Conservation (phyloP, 1,140 invertebrate genomes). For the Drosophila punjabiensis region DNA sequence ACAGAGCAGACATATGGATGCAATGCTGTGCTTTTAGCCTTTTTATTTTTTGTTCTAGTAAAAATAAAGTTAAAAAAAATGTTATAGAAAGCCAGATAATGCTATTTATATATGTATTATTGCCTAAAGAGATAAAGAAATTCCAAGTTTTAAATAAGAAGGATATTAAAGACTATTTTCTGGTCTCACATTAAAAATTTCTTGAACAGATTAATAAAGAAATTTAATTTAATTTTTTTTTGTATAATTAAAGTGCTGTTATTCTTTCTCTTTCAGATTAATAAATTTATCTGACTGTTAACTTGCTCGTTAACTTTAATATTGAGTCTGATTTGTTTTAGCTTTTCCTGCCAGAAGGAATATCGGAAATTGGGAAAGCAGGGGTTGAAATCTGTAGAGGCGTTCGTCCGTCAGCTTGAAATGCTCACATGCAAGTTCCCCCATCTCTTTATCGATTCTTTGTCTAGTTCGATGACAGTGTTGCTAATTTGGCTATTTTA, state of each 20-base stretch:
- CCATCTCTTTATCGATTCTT: conserved; percentile 28
- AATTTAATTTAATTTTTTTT: too few species aligned
- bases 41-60: not conserved
- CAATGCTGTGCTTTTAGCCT: not conserved
- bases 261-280: too few species aligned
- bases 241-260: too few species aligned
- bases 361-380: not conserved
- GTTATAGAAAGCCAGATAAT: too few species aligned
- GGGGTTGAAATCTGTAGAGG: conserved; percentile 4
- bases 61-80: not conserved
- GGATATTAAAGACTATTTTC: not conserved
- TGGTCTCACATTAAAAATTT: not conserved
- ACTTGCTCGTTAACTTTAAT: not conserved
- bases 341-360: not conserved
- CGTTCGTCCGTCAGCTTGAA: not conserved
- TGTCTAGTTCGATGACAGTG: conserved; percentile 1
- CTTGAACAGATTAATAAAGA: too few species aligned
- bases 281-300: too few species aligned
- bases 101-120: not conserved
- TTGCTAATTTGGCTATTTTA: not conserved
- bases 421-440: conserved; percentile 8
- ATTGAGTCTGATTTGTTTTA: not conserved
- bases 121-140: not conserved
- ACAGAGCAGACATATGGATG: not conserved
- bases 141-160: not conserved